Conservation (phyloP, 1,140 invertebrate species). For the Plectus sambesii region DNA sequence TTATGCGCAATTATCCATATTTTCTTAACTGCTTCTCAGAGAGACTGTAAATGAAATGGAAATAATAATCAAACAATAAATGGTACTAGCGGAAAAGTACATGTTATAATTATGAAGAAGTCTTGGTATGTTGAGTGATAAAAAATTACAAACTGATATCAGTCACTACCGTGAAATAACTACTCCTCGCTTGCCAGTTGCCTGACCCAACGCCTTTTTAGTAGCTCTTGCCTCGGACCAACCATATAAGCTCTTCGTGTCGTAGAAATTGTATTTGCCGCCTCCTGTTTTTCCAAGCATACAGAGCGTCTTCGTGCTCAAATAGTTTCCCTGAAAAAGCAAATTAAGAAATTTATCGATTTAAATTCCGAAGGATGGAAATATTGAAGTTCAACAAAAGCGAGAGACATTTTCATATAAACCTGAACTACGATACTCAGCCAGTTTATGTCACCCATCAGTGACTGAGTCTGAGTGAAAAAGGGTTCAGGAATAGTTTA, state of each 20-base stretch:
- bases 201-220: slow-evolving; percentile 49
- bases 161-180: no score
- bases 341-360: background rate
- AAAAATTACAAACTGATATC: no score
- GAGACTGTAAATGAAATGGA: slow-evolving; percentile 60
- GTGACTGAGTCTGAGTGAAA: slow-evolving; percentile 30
- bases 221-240: slow-evolving; percentile 62
- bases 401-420: no score
- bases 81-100: slow-evolving; percentile 2
- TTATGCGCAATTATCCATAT: no score
- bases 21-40: no score
- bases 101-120: no score
- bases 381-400: no score
- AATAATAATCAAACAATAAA: slow-evolving; percentile 22
- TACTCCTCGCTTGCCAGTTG: slow-evolving; percentile 40
- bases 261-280: slow-evolving; percentile 50
- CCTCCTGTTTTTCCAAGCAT: slow-evolving; percentile 64
- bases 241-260: slow-evolving; percentile 72
- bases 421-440: no score
- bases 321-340: slow-evolving; percentile 23
- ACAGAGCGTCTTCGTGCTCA: slow-evolving; percentile 66
- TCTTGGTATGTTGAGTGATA: no score
- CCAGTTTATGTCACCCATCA: slow-evolving; percentile 8
- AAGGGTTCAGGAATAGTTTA: no score
- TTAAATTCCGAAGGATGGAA: slow-evolving; percentile 11